Evolutionary conservation across 2,888 invertebrate species (phyloP), one percentile per base, ranked within the genome.

Genomic region (Nomada fucata): DNA sequence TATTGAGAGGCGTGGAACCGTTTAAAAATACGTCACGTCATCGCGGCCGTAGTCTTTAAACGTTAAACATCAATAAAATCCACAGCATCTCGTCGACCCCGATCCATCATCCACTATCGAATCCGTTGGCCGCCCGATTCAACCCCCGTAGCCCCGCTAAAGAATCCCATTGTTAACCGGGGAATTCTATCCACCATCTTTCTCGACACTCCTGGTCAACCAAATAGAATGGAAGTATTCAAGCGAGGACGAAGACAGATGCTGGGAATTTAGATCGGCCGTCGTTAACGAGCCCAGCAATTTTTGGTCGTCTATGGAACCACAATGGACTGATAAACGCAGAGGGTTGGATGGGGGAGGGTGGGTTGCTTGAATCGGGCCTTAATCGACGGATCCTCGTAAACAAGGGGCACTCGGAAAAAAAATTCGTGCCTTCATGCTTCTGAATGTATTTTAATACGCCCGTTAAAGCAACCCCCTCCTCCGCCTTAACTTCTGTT

Each of bases 361-460:
- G 3, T 3, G 20, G 47, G 13, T 13, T 53, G 18, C n/a, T 23
- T 60, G 73, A 77, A 67, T 77, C 73, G 60, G 13, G 59, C 26
- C 50, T 65, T 59, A 65, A 77, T 77, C 77, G 73, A 60, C 60
- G 15, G 44, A 47, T 53, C 11, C 60, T 60, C 42, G 63, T 68
- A 68, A 68, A 78, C 61, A 78, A 67, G 67, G 20, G 57, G 26
- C 23, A 47, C 23, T 44, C 73, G 72, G n/a, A 42, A 26, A 53
- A 55, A 55, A 64, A 60, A 47, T n/a, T 53, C 52, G 53, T 47
- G 10, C 50, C 59, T 4, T 29, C 53, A 26, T 29, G 36, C 29
- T 4, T 20, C 42, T 70, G 65, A 76, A 72, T 72, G 72, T 57
- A 67, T 74, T 79, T 75, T 74, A 76, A 70, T 72, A 64, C 73